A percentile compares a stretch with the other conserved stretches of the same genome.
These are phyloP conservation scores for Eupithecia dodoneata DNA, from an alignment of 2,888 invertebrate genomes.

Conservation along the genomic window DNA sequence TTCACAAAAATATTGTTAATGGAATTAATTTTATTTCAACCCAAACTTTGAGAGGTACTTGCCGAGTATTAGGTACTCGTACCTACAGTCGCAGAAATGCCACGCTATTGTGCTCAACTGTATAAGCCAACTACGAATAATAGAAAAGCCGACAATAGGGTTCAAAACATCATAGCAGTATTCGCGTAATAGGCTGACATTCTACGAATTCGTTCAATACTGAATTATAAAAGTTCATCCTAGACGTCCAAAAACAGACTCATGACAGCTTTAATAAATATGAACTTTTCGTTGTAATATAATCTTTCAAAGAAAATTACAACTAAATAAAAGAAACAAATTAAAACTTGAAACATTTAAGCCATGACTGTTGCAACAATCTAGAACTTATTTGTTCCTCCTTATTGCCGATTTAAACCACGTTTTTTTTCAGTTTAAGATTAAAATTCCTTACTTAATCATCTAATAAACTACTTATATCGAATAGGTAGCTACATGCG, in stretches of 20 bases:
- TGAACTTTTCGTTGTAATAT: no score
- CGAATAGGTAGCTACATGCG: constrained; percentile 64
- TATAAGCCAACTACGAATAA: neutral
- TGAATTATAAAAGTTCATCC: neutral
- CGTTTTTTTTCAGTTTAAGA: neutral
- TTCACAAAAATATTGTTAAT: neutral
- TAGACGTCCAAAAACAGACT: neutral
- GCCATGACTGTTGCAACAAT: neutral
- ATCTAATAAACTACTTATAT: neutral
- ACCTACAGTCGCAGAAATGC: neutral
- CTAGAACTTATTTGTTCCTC: neutral
- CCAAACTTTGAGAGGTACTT: no score
- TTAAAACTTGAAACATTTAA: neutral
- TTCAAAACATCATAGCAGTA: neutral
- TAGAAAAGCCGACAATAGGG: neutral
- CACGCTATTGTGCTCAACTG: neutral
- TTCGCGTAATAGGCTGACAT: neutral
- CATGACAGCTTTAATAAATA: neutral
- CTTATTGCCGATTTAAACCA: no score
- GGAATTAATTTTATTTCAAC: neutral
- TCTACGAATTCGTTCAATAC: neutral
- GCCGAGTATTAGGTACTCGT: no score
- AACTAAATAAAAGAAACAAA: neutral
- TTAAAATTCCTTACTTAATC: neutral
- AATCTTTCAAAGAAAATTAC: neutral